Base-by-base conservation (phyloP, 2,797 vertebrate species). In the Astyanax mexicanus region DNA sequence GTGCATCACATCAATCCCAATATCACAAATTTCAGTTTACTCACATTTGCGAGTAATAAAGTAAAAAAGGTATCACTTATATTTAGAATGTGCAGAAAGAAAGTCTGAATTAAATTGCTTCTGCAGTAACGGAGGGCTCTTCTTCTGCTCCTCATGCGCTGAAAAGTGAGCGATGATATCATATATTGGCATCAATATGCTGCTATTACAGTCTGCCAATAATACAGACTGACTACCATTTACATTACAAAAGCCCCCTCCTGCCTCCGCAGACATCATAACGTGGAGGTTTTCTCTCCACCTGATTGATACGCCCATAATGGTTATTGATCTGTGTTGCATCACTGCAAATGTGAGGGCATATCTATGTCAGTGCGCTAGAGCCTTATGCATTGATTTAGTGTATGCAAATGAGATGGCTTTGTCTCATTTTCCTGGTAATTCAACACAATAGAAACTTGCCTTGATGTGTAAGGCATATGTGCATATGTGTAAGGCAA, bases 161-260 rank as follows among this genome's bases (percentile, higher is more conserved):
- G 74, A 44, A 80, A 42, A 67, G 71, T 80, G 69, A 78, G 61
- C 37, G 70, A 78, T 72, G 76, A 73, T 64, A 68, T 78, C 65
- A 73, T 78, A 69, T 60, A 66, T 6, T 51, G 55, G 67, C 72
- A 54, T 76, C 62, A 55, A 76, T 78, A 78, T 69, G 58, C 44
- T 69, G 51, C 64, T 69, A 66, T 75, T 72, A 77, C 45, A 78
- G 66, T 60, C 61, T 71, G 67, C 54, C 58, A 71, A 57, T 80
- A 75, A 47, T 38, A 58, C 37, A 44, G 61, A 47, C 45, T 70
- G 70, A 70, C 61, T 69, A 40, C 40, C 47, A 77, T 80, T 77
- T 80, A 76, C 79, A 80, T 80, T 67, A 77, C 68, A 80, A 80
- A 72, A 76, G 44, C 69, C 67, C 12, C 67, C 35, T 69, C 44